phyloP scores from a whole-genome alignment of 2,888 invertebrate species.

The Nineta flava region DNA sequence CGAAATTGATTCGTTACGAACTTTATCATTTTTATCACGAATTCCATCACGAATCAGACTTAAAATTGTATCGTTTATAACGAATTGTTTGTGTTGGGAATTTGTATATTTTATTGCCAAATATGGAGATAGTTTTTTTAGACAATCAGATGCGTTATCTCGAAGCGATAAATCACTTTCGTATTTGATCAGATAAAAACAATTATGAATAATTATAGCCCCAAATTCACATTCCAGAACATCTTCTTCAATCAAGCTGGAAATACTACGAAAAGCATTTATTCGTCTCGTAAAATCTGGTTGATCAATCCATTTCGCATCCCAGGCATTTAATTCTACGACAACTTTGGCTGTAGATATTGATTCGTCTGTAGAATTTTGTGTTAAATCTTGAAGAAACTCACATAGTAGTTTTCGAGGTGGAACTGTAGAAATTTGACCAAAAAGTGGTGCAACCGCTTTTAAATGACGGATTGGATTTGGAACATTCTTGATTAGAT shows the following conservation, averaged over 20 bases:
- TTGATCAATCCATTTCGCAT: constrained; percentile 80
- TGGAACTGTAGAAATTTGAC: constrained; percentile 43
- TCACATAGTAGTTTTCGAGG: constrained; percentile 53
- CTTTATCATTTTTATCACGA: constrained; percentile 48
- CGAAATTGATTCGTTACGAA: constrained; percentile 63
- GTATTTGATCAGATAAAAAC: constrained; percentile 57
- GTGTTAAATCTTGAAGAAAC: constrained; percentile 38
- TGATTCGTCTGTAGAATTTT: constrained; percentile 25
- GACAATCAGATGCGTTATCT: constrained; percentile 58
- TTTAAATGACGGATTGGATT: constrained; percentile 50
- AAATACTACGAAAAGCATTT: constrained; percentile 57
- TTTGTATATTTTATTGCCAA: constrained; percentile 39
- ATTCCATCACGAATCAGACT: constrained; percentile 56
- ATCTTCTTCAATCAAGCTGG: constrained; percentile 30
- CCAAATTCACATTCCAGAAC: constrained; percentile 46
- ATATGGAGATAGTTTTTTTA: constrained; percentile 51
- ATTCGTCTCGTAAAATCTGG: constrained; percentile 77
- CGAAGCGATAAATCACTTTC: constrained; percentile 72
- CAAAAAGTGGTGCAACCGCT: constrained; percentile 55
- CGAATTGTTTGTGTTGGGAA: constrained; percentile 36
- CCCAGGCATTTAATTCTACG: constrained; percentile 67
- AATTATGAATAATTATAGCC: constrained; percentile 64
- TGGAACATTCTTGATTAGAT: constrained; percentile 53
- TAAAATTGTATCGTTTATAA: constrained; percentile 59
- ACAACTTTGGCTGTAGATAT: neutral